These are phyloP conservation scores for Cottoperca gobio DNA, from an alignment of 2,797 vertebrate species.

Conservation along the genomic window DNA sequence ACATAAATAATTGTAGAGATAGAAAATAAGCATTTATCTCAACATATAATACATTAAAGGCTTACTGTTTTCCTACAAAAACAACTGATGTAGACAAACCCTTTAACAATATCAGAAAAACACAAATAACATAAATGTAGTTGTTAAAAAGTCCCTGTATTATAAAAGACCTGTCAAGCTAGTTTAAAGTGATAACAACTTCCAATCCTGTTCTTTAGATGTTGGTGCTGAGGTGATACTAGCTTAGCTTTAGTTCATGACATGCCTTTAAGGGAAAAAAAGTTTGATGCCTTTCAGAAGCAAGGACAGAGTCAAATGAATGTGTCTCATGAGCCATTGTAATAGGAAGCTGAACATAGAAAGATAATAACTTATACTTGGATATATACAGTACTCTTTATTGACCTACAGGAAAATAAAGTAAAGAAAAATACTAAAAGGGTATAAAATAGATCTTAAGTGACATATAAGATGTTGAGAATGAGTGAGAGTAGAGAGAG, in stretches of 20 bases:
- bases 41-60: not conserved
- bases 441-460: not conserved
- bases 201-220: not conserved
- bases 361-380: not conserved
- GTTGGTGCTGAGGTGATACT: not conserved
- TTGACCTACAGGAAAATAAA: not conserved
- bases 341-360: not conserved
- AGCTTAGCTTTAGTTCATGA: not conserved
- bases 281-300: slow-evolving; percentile 9
- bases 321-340: slow-evolving; percentile 12
- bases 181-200: not conserved
- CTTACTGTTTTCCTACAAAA: not conserved
- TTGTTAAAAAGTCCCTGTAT: not conserved
- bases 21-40: not conserved
- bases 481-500: not conserved
- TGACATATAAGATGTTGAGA: not conserved
- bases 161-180: not conserved
- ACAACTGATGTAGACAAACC: not conserved
- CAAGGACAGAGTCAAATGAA: slow-evolving; percentile 2
- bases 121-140: not conserved
- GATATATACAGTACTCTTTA: not conserved
- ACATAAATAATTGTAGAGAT: not conserved
- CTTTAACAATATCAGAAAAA: not conserved
- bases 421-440: not conserved
- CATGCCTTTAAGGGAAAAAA: not conserved